Evolutionary conservation across 2,888 invertebrate genomes (phyloP).

Genomic region (Octonoba sinensis): DNA sequence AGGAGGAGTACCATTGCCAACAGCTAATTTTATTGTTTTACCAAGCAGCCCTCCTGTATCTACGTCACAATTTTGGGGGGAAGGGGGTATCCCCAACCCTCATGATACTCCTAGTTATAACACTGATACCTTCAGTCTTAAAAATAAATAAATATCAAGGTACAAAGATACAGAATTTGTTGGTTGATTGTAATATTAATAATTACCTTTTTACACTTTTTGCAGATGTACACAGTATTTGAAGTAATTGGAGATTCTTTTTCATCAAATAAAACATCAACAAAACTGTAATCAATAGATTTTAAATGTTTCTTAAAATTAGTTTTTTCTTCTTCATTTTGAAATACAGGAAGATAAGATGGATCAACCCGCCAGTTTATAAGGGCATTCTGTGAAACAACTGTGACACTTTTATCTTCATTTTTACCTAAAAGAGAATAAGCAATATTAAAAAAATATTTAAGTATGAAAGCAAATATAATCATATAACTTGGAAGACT

Average conservation of each 20-base stretch:
- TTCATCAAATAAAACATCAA: conserved; percentile 35
- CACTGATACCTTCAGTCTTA: too few relatives aligned
- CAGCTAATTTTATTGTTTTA: too few relatives aligned
- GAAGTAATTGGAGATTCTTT: neutral
- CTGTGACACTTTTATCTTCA: too few relatives aligned
- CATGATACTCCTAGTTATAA: too few relatives aligned
- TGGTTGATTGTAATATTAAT: neutral
- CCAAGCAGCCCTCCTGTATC: too few relatives aligned
- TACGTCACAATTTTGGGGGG: too few relatives aligned
- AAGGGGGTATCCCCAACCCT: too few relatives aligned
- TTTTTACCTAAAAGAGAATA: conserved; percentile 10
- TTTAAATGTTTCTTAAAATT: conserved; percentile 55
- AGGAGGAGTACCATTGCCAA: too few relatives aligned
- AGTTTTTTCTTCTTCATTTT: conserved; percentile 34
- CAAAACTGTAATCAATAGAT: conserved; percentile 51
- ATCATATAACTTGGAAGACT: too few relatives aligned
- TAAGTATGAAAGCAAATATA: neutral
- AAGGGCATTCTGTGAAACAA: conserved; percentile 3
- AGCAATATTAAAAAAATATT: too few relatives aligned
- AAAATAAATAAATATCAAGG: too few relatives aligned
- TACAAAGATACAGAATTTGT: too few relatives aligned
- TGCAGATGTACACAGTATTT: conserved; percentile 32
- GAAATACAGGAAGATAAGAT: conserved; percentile 43
- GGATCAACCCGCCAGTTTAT: conserved; percentile 54
- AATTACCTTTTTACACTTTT: conserved; percentile 46